Conservation (phyloP, 2,113 vertebrate genomes). For the Dicentrarchus labrax region DNA sequence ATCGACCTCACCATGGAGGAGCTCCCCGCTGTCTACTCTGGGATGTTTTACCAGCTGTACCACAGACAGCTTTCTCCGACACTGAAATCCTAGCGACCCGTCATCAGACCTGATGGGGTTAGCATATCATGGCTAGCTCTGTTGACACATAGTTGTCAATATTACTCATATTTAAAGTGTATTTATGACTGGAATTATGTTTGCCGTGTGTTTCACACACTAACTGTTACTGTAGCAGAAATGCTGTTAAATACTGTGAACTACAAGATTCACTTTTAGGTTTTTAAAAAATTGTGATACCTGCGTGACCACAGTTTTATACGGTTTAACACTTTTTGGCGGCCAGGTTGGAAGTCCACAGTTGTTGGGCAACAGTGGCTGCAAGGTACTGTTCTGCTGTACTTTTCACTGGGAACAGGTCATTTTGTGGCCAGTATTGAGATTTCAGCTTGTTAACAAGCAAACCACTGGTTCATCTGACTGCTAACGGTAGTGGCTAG, state of each 20-base stretch:
- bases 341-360: neutral
- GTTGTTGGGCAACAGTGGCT: neutral
- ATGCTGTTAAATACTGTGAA: slow-evolving; percentile 9
- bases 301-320: neutral
- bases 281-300: neutral
- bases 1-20: slow-evolving; percentile 90
- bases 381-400: neutral
- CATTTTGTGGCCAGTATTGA: neutral
- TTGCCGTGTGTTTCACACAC: slow-evolving; percentile 24
- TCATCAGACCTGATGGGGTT: neutral
- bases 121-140: neutral
- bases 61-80: slow-evolving; percentile 86
- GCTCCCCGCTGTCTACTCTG: slow-evolving; percentile 88
- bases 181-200: slow-evolving; percentile 40
- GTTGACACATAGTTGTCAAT: neutral
- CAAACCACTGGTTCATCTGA: neutral
- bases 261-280: neutral
- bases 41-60: slow-evolving; percentile 92
- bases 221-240: slow-evolving; percentile 11
- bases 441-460: neutral
- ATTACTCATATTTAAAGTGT: slow-evolving; percentile 35
- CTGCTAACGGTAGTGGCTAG: neutral
- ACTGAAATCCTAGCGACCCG: neutral
- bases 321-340: slow-evolving; percentile 6
- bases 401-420: neutral